A percentile compares a stretch with the other conserved stretches of the same genome.
Conservation (phyloP, 2,113 vertebrate genomes). For the Sinocyclocheilus anophthalmus region DNA sequence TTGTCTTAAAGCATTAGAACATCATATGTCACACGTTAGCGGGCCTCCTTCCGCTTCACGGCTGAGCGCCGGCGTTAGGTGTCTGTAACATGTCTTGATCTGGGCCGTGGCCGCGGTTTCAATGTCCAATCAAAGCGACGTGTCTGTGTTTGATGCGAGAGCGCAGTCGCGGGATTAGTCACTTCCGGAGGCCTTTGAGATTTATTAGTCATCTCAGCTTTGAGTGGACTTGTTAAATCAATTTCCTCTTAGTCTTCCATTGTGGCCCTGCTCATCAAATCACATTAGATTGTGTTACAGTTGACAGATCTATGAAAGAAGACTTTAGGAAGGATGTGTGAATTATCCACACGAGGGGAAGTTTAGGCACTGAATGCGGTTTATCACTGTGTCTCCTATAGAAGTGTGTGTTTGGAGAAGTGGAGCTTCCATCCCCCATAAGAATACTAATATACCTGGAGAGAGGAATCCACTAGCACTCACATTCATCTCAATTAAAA, state of each 20-base stretch:
- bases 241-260: constrained; percentile 46
- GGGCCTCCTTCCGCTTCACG: constrained; percentile 30
- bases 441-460: too few species aligned
- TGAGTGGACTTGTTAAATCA: constrained; percentile 55
- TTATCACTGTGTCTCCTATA: neutral
- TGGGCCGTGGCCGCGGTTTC: constrained; percentile 41
- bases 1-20: neutral
- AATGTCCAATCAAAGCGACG: constrained; percentile 44
- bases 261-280: constrained; percentile 47
- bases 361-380: neutral
- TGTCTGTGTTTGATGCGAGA: constrained; percentile 52
- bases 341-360: neutral
- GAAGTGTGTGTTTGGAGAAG: neutral
- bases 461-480: too few species aligned
- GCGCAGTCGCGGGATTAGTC: constrained; percentile 54
- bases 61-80: neutral
- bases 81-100: constrained; percentile 47
- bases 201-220: constrained; percentile 55
- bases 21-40: constrained; percentile 31
- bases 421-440: neutral
- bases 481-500: too few species aligned
- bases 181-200: constrained; percentile 54
- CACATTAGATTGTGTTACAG: constrained; percentile 43
- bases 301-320: constrained; percentile 22
- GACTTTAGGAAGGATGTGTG: constrained; percentile 34